These are phyloP conservation scores for Arctopsyche grandis DNA, from an alignment of 1,140 invertebrate species.

Conservation along the genomic window DNA sequence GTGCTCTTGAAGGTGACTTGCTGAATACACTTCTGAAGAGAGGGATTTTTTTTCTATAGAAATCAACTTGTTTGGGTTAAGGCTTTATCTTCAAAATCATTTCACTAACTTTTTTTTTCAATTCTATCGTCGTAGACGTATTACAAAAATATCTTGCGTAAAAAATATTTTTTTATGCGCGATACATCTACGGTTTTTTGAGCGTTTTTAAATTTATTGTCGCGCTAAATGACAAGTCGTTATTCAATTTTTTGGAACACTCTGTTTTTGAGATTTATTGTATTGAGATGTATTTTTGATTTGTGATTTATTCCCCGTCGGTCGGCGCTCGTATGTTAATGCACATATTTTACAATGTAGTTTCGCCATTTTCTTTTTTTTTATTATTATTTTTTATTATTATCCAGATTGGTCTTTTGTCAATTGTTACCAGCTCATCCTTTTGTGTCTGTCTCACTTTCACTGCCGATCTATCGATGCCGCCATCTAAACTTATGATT, in stretches of 20 bases:
- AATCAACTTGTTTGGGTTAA: constrained; percentile 17
- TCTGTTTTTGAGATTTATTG: constrained; percentile 3
- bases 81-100: background rate
- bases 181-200: background rate
- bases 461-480: constrained; percentile 30
- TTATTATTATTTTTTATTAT: background rate
- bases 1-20: constrained; percentile 14
- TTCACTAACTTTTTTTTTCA: background rate
- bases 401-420: constrained; percentile 11
- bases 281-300: constrained; percentile 5
- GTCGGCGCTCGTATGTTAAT: constrained; percentile 2
- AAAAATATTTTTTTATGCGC: background rate
- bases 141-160: constrained; percentile 7
- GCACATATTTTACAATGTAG: background rate
- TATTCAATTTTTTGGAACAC: background rate
- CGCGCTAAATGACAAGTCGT: constrained; percentile 7
- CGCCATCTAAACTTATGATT: constrained; percentile 29
- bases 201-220: constrained; percentile 16
- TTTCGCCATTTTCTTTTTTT: constrained; percentile 14
- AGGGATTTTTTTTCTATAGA: constrained; percentile 20
- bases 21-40: constrained; percentile 8
- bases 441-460: constrained; percentile 11
- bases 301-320: background rate
- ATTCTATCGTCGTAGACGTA: background rate
- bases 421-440: constrained; percentile 14